A percentile compares a stretch with the other conserved stretches of the same genome.
Conservation (phyloP, 2,797 vertebrate genomes). For the Lerista edwardsae region DNA sequence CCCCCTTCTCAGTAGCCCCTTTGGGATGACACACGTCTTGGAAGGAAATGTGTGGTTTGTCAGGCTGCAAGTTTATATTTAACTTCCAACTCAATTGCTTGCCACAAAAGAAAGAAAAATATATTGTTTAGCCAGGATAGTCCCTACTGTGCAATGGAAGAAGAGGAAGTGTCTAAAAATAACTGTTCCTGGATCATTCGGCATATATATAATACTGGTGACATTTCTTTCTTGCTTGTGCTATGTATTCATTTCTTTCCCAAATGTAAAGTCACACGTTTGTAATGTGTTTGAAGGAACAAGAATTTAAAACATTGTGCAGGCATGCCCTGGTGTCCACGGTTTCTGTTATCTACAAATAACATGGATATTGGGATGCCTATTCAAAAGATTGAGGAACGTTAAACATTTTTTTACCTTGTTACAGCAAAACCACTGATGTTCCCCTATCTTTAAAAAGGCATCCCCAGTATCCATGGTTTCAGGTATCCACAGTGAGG, state of each 20-base stretch:
- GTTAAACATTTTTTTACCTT: too few relatives aligned
- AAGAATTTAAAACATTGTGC: constrained; percentile 16
- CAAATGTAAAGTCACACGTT: constrained; percentile 35
- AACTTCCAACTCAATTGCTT: constrained; percentile 20
- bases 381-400: too few relatives aligned
- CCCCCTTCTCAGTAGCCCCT: neutral
- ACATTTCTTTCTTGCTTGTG: neutral
- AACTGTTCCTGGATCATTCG: constrained; percentile 34
- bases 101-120: neutral
- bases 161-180: constrained; percentile 37
- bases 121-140: neutral
- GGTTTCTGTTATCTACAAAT: too few relatives aligned
- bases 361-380: too few relatives aligned
- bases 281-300: constrained; percentile 19
- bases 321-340: too few relatives aligned
- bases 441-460: too few relatives aligned
- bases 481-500: too few relatives aligned
- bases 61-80: constrained; percentile 28
- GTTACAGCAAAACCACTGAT: too few relatives aligned
- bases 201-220: neutral
- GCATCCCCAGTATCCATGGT: too few relatives aligned
- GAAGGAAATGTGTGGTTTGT: constrained; percentile 33
- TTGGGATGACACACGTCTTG: constrained; percentile 23
- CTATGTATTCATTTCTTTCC: constrained; percentile 28
- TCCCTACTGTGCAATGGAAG: constrained; percentile 4